Percentiles rank a stretch among this genome's conserved stretches.
phyloP scores from a whole-genome alignment of 2,113 vertebrate species.

The Scytalopus superciliaris region DNA sequence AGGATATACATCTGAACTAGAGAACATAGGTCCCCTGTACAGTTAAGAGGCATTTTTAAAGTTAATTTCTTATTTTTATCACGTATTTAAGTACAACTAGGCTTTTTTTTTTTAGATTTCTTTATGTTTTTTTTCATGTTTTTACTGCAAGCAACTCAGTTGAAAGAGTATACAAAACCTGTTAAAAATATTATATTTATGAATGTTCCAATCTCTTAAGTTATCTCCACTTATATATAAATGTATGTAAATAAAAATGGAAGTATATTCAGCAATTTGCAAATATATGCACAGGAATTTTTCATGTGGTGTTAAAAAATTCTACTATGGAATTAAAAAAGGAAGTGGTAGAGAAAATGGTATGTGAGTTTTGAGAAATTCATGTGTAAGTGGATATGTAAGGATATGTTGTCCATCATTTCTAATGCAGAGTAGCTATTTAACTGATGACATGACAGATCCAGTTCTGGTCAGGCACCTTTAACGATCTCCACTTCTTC shows the following conservation, averaged over 20 bases:
- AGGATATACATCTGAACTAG: background rate
- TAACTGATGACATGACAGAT: background rate
- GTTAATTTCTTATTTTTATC: background rate
- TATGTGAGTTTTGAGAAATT: background rate
- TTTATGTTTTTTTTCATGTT: background rate
- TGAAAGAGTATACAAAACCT: background rate
- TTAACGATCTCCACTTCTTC: background rate
- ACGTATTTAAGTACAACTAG: background rate
- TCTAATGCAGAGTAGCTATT: background rate
- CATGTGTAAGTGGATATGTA: rapidly evolving
- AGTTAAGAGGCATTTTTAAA: background rate
- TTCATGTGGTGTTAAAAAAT: background rate
- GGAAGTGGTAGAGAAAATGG: rapidly evolving
- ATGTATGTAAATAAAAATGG: background rate
- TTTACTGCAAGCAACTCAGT: background rate
- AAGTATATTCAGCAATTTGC: background rate
- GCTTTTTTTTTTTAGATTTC: background rate
- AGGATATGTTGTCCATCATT: background rate
- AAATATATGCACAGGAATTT: background rate
- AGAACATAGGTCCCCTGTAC: background rate
- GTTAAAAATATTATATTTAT: background rate
- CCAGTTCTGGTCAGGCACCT: background rate
- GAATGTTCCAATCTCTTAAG: background rate
- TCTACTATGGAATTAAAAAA: background rate
- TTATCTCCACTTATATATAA: background rate